phyloP scores from a whole-genome alignment of 2,888 invertebrate species.

The Exocentrus adspersus region DNA sequence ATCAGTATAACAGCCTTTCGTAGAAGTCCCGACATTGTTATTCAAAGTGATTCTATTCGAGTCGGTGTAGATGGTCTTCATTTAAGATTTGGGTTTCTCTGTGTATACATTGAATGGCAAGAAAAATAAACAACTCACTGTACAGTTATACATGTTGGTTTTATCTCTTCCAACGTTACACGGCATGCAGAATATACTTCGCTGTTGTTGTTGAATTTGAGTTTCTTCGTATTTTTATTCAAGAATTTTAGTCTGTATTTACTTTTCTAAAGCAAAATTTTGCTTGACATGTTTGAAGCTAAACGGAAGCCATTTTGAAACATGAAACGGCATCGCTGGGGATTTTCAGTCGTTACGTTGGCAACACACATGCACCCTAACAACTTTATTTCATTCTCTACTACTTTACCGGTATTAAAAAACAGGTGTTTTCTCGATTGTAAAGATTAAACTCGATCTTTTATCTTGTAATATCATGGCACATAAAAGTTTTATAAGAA shows the following conservation, averaged over 20 bases:
- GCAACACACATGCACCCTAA: no score
- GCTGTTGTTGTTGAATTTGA: not conserved
- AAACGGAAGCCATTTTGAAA: conserved; percentile 20
- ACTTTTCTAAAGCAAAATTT: no score
- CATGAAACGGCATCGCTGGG: not conserved
- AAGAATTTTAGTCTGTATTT: not conserved
- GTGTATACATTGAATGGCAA: not conserved
- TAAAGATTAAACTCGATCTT: no score
- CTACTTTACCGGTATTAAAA: no score
- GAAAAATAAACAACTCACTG: conserved; percentile 15
- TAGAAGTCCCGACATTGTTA: conserved; percentile 15
- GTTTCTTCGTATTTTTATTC: not conserved
- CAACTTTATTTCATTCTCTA: no score
- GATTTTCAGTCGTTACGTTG: no score
- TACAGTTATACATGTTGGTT: conserved; percentile 8
- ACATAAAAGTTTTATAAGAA: no score
- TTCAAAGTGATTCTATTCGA: not conserved
- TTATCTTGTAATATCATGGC: no score
- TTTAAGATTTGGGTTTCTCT: not conserved
- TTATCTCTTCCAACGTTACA: not conserved
- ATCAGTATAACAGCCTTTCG: conserved; percentile 3
- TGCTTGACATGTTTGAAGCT: not conserved
- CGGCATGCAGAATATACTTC: not conserved
- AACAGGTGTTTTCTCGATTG: no score
- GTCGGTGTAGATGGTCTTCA: conserved; percentile 3